Base-by-base conservation (phyloP, 2,888 invertebrate genomes). In the Drosophila robusta region DNA sequence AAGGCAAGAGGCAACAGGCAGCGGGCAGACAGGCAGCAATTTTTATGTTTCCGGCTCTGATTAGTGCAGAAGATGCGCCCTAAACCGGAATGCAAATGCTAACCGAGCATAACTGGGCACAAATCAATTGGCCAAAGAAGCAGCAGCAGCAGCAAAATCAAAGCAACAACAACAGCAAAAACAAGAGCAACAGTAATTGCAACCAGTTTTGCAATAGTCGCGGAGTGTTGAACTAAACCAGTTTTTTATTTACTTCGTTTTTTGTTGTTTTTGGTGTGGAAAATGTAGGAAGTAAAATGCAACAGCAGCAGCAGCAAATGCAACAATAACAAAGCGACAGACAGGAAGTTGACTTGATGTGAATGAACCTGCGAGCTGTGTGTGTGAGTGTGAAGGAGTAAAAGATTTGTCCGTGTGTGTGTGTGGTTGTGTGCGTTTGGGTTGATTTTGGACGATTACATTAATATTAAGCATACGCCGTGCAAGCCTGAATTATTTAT, bases 21-120 rank as follows among this genome's bases (percentile, higher is more conserved):
- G 22, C 22, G 22, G 22, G 22, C 22, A 22, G 22, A 22, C 22
- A 22, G 22, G 62, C 63, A 62, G 69, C 72, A 84, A 64, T 78
- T 87, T 80, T 87, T 87, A 89, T 83, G 89, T 83, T 83, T 83
- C 83, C 83, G 83, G 87, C 81, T 89, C 78, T 87, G 83, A 89
- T 89, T 87, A 83, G 84, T 70, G 84, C 72, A 32, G 49, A 46
- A 39, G 71, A 57, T 65, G 63, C 62, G 57, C 58, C 65, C 74
- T 63, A 82, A 79, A 75, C 78, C 74, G 74, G 84, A 89, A 89
- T 89, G 83, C 87, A 89, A 83, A 83, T 88, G 81, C 68, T 34
- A 51, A 57, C 60, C 34, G 42, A 45, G 64, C 57, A 73, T 73
- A 75, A 74, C 75, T 78, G 75, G 78, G 60, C 78, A 56, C 75